Base-by-base conservation (phyloP, 2,888 invertebrate genomes). In the Emesis furor region DNA sequence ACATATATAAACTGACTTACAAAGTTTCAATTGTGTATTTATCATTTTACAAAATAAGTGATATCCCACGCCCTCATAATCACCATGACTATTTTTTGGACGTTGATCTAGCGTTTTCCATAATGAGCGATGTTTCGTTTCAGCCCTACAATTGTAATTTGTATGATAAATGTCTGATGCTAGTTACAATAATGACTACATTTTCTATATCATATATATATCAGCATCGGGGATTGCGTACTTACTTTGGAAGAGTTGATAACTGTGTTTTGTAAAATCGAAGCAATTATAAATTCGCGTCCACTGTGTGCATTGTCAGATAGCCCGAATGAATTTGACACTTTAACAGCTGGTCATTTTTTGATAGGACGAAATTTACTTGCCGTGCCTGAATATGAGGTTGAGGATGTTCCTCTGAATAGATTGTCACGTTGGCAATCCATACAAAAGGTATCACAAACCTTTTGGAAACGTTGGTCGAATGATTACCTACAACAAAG, bases 401-500 rank as follows among this genome's bases (percentile, higher is more conserved):
- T 12, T 55, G 35, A 24, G 39, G 24, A 17, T 24, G 42, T 39
- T 37, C 37, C 24, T 24, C 1, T 46, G 2, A 42, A 14, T 14
- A 37, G 71, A 17, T 37, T 71, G n/a, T n/a, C 71, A 17, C 79
- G 79, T 24, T 79, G 67, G 39, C 73, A 79, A 39, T 68, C 12
- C 12, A 30, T 79, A 67, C 74, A 79, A 32, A 46, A 59, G 69
- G 59, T 65, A 3, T 76, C 82, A 32, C 85, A 85, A 59, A 51
- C 37, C 24, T 82, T 84, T 75, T 82, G 84, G 79, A 81, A 73
- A 46, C 72, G 73, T 1, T 84, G 80, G 82, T 76, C 76, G 0
- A 32, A 73, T 32, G 78, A 78, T 24, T 76, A 76, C 35, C 24
- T 82, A 8, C 82, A 82, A 42, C 67, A 68, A 37, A 46, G 80